Base-by-base conservation (phyloP, 2,113 vertebrate species). In the Apteryx owenii region DNA sequence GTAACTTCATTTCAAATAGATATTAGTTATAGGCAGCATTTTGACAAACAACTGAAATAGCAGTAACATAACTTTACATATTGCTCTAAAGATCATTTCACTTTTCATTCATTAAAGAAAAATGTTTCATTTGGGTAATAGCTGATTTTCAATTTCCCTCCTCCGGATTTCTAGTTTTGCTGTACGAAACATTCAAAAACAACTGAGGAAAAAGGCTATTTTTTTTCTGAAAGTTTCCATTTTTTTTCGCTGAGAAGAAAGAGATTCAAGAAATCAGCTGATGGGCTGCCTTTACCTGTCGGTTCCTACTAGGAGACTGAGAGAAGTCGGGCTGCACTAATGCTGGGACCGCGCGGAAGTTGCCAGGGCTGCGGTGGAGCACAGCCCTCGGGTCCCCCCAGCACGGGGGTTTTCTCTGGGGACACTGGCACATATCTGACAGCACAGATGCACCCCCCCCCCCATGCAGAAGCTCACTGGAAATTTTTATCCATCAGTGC, bases 1-100 rank as follows among this genome's bases (percentile, higher is more conserved):
- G 33, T 23, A 82, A 89, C 38, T 92, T 94, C n/a, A 61, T 31
- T 88, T 75, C 93, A 75, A 96, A 61, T 72, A 77, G 62, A 6
- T 89, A 44, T 76, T 89, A 95, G n/a, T 53, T 56, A 36, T 48
- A 87, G 54, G 61, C 87, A 89, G 61, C 42, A 60, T 61, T 85
- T 95, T 69, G 38, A 92, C 69, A 23, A 86, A 78, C 58, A 54
- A 81, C 42, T 51, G 51, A 92, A 92, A 94, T 25, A 69, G 31
- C 42, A 79, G 28, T 81, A 79, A 82, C 16, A 26, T 58, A 61
- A 93, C 38, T 89, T 87, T 51, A 53, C 54, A 79, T 75, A 85
- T n/a, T 82, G 14, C 58, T 88, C 93, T 76, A 88, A 72, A 89
- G 21, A 88, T 60, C 26, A 82, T 94, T 89, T 85, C 6, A n/a